phyloP scores from a whole-genome alignment of 2,113 vertebrate genomes.

The Xiphias gladius region DNA sequence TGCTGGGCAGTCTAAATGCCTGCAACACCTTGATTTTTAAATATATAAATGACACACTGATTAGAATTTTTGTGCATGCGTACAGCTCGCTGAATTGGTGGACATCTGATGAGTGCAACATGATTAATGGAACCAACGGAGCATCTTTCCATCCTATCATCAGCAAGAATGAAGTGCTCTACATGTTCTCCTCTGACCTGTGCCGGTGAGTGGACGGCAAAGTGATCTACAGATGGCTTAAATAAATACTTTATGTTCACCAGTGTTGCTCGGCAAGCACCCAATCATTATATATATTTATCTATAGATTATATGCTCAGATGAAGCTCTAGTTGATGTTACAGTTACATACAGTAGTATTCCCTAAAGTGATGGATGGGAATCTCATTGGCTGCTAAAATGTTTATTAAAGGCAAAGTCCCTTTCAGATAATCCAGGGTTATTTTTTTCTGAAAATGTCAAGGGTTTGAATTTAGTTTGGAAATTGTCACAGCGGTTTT shows the following conservation, averaged over 20 bases:
- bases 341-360: too few relatives aligned
- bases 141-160: constrained; percentile 92
- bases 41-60: background rate
- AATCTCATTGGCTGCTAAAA: too few relatives aligned
- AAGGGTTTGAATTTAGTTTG: too few relatives aligned
- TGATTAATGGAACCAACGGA: constrained; percentile 98
- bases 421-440: too few relatives aligned
- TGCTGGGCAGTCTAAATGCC: background rate
- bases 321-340: background rate
- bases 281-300: background rate
- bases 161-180: constrained; percentile 88
- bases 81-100: constrained; percentile 91
- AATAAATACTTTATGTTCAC: background rate
- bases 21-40: background rate
- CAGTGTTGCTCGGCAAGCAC: background rate
- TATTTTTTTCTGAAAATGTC: too few relatives aligned
- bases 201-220: constrained; percentile 88
- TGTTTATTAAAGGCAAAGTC: too few relatives aligned
- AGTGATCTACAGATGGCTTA: background rate
- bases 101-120: constrained; percentile 90
- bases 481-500: too few relatives aligned
- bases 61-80: background rate
- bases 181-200: constrained; percentile 94
- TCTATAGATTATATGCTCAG: background rate
- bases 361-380: too few relatives aligned